Percentiles rank a stretch among this genome's conserved stretches.
Evolutionary conservation across 2,888 invertebrate genomes (phyloP).

Genomic region (Euplagia quadripunctaria): DNA sequence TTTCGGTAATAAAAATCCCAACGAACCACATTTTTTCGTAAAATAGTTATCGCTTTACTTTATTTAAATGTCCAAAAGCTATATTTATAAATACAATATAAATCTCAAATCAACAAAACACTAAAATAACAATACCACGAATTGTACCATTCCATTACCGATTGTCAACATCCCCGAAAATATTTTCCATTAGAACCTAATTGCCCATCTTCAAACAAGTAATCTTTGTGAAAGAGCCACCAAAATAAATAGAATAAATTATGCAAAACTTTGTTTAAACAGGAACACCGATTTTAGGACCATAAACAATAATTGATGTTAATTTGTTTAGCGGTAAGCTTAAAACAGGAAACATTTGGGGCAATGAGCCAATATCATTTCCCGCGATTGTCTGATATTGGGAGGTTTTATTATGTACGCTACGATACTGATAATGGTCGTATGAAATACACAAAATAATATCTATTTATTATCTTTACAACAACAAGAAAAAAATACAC

Average conservation of each 20-base stretch:
- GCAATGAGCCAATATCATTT: constrained; percentile 35
- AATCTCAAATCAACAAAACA: neutral
- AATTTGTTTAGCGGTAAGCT: constrained; percentile 46
- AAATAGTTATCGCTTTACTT: no score
- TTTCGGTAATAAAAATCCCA: no score
- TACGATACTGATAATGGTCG: neutral
- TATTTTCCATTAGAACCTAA: constrained; percentile 15
- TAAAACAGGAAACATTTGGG: constrained; percentile 35
- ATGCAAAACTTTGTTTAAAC: constrained; percentile 32
- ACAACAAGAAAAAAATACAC: no score
- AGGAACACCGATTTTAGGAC: constrained; percentile 26
- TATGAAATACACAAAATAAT: no score
- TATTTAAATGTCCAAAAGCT: neutral
- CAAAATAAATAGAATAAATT: constrained; percentile 37
- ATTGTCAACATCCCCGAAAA: constrained; percentile 9
- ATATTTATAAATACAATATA: neutral
- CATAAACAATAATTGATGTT: constrained; percentile 44
- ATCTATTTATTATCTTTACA: no score
- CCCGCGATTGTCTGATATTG: constrained; percentile 8
- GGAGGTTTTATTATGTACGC: neutral
- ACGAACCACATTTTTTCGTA: no score
- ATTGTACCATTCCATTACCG: constrained; percentile 2
- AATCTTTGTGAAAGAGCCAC: constrained; percentile 23
- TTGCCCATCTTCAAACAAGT: constrained; percentile 20
- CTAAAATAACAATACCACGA: neutral